Evolutionary conservation across 2,113 vertebrate species (phyloP).

Genomic region (Chloropsis hardwickii): DNA sequence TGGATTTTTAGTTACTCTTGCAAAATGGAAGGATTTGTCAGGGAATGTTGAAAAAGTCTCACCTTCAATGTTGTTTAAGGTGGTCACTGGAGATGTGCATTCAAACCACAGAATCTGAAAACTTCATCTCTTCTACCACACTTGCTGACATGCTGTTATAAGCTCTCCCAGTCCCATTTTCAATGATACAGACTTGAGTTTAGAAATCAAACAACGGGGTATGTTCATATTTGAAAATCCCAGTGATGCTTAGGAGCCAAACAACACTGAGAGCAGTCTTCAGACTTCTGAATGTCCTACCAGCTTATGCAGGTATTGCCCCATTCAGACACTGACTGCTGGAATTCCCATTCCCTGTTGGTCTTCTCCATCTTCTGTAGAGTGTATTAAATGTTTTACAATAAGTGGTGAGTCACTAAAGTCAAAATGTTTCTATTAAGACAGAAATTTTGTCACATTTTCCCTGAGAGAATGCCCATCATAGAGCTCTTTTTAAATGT

Average conservation of each 20-base stretch:
- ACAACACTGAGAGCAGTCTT: neutral
- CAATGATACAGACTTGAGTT: neutral
- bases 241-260: neutral
- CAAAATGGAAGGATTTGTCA: neutral
- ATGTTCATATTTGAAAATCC: neutral
- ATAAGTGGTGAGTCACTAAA: neutral
- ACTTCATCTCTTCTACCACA: neutral
- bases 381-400: neutral
- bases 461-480: neutral
- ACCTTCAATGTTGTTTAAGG: neutral
- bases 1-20: neutral
- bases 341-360: neutral
- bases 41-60: neutral
- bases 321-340: neutral
- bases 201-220: neutral
- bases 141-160: neutral
- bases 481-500: neutral
- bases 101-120: neutral
- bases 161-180: neutral
- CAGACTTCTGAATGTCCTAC: neutral
- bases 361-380: neutral
- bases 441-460: neutral
- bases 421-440: neutral
- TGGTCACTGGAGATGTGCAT: neutral
- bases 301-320: neutral